Evolutionary conservation across 2,113 vertebrate species (phyloP).

Genomic region (Petrocephalus zakoni): DNA sequence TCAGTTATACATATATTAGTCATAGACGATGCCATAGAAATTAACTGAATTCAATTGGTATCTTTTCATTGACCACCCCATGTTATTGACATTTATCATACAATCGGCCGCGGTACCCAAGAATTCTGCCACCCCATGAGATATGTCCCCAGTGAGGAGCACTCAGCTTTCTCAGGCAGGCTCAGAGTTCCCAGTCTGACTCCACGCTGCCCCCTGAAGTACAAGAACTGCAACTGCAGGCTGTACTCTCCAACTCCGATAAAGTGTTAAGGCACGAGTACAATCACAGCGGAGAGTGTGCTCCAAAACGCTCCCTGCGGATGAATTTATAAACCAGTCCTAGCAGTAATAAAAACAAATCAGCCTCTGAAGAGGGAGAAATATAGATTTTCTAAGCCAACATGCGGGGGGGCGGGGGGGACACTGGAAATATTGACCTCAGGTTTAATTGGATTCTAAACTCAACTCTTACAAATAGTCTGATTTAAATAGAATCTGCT

Average conservation of each 20-base stretch:
- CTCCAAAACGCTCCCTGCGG: not conserved
- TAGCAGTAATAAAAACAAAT: not conserved
- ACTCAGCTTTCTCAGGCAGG: not conserved
- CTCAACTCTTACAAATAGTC: not conserved
- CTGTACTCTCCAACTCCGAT: not conserved
- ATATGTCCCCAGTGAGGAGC: not conserved
- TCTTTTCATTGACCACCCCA: not conserved
- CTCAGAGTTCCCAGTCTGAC: not conserved
- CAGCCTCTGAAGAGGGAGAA: not conserved
- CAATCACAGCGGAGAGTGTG: not conserved
- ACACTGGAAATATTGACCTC: constrained; percentile 18
- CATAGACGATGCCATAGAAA: too few relatives aligned
- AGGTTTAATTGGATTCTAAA: constrained; percentile 25
- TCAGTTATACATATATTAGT: too few relatives aligned
- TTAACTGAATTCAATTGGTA: not conserved
- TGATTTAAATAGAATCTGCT: constrained; percentile 12
- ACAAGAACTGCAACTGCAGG: not conserved
- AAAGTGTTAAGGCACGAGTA: not conserved
- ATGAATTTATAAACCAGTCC: constrained; percentile 9
- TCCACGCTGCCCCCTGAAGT: not conserved
- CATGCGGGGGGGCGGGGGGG: not conserved
- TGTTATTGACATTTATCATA: not conserved
- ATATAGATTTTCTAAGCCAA: not conserved
- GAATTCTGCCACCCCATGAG: not conserved
- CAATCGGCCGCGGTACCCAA: not conserved